Evolutionary conservation across 1,140 invertebrate genomes (phyloP).

Genomic region (Onthophagus taurus): DNA sequence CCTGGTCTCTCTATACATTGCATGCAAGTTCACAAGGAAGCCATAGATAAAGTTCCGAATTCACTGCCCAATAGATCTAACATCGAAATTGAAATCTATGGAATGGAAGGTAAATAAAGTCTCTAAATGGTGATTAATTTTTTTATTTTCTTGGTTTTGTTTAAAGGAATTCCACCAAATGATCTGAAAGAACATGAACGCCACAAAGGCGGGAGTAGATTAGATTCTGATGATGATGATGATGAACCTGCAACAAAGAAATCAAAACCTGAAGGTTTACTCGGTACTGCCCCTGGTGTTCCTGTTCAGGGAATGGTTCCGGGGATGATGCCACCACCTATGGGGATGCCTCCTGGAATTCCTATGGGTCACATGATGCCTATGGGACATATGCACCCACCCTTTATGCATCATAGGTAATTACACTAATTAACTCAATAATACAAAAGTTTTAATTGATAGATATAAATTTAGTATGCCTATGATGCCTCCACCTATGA

Average conservation of each 20-base stretch:
- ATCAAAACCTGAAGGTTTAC: conserved; percentile 50
- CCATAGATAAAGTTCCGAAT: conserved; percentile 99
- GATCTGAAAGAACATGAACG: conserved; percentile 91
- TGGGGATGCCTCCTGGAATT: conserved; percentile 46
- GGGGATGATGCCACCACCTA: conserved; percentile 48
- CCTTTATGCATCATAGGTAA: conserved; percentile 63
- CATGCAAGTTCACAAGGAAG: conserved; percentile 99
- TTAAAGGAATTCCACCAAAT: conserved; percentile 74
- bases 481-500: conserved; percentile 47
- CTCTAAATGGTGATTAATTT: background rate
- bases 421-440: too few species aligned
- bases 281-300: conserved; percentile 44
- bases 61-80: conserved; percentile 94
- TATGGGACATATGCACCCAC: conserved; percentile 53
- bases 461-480: conserved; percentile 48
- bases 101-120: conserved; percentile 84
- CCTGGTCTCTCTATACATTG: conserved; percentile 98
- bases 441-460: too few species aligned
- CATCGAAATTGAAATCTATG: conserved; percentile 99
- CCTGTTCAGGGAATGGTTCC: conserved; percentile 44
- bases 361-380: conserved; percentile 58
- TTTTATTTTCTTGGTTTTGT: background rate
- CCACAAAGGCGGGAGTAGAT: conserved; percentile 57
- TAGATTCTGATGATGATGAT: conserved; percentile 55
- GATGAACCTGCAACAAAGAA: conserved; percentile 69